Base-by-base conservation (phyloP, 64 coral and sea anemone genomes). In the Anthopleura sola region DNA sequence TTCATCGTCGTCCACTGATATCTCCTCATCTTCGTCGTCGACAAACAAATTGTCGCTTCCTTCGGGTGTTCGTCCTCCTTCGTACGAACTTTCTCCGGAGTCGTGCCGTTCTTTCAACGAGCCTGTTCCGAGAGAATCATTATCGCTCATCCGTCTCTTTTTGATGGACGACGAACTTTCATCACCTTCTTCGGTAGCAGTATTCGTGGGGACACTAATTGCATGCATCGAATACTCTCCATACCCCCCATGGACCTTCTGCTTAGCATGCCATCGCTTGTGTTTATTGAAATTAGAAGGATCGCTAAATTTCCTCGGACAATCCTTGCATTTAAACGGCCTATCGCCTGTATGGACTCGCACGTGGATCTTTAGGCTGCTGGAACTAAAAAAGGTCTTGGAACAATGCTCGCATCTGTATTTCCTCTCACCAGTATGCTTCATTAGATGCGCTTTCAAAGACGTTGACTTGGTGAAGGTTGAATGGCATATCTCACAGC, bases 211-310 rank as follows among this genome's bases (percentile, higher is more conserved):
- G 14, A 60, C 26, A 12, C 39, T 83, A 8, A 83, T 36, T 32
- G 32, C 82, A 60, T 83, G 82, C 44, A 55, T 55, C 24, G 82
- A 55, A 50, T 53, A 83, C n/a, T 83, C 55, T 34, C 82, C 82
- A 34, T 47, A 83, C 36, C 82, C 50, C n/a, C 38, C 78, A 28
- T 83, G 75, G n/a, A 60, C 87, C 79, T 89, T 92, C 75, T 96
- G 94, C 29, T 99, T 99, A 5, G 90, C 80, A 51, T 99, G 97
- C 93, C 92, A 99, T 33, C 93, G 86, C 51, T 99, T 99, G 71
- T 99, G 97, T 34, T 99, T 99, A 86, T 99, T 99, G 68, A 99
- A 99, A 77, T 99, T 99, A 31, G 97, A 99, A 2, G 97, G 97
- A 38, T 99, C 97, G 32, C 97, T 99, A 55, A 99, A 99, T 23